A percentile compares a stretch with the other conserved stretches of the same genome.
These are phyloP conservation scores for Hetaerina titia DNA, from an alignment of 2,888 invertebrate genomes.

Conservation along the genomic window DNA sequence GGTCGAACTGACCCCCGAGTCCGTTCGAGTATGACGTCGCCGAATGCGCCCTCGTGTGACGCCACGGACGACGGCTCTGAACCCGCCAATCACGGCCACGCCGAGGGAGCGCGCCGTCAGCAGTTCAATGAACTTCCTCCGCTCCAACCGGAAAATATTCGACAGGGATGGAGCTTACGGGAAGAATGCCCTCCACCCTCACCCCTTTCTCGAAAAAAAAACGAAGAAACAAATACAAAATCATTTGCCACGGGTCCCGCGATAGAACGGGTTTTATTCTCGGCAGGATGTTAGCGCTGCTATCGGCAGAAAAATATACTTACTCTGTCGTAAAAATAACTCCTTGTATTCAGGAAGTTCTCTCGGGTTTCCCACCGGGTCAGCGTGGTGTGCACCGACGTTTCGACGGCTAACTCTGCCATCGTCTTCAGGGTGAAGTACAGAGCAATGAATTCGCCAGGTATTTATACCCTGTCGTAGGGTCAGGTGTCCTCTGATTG, in stretches of 20 bases:
- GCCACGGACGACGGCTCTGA: background rate
- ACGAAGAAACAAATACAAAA: too few relatives aligned
- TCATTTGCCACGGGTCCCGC: too few relatives aligned
- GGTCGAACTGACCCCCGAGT: constrained; percentile 2
- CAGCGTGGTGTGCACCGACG: too few relatives aligned
- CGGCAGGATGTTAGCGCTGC: background rate
- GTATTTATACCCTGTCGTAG: too few relatives aligned
- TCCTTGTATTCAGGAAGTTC: too few relatives aligned
- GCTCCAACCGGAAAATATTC: background rate
- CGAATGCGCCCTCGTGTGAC: background rate
- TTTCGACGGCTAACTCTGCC: too few relatives aligned
- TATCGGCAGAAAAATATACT: background rate
- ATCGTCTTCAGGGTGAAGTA: too few relatives aligned
- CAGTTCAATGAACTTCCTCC: constrained; percentile 14
- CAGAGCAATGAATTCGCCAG: too few relatives aligned
- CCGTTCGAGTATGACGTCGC: constrained; percentile 12
- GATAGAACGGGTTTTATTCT: background rate
- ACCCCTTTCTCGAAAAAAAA: too few relatives aligned
- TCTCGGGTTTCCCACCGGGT: too few relatives aligned
- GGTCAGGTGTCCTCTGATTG: too few relatives aligned
- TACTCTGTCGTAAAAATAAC: too few relatives aligned
- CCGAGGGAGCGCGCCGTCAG: background rate
- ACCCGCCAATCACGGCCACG: background rate
- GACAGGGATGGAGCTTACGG: background rate
- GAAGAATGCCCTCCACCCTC: background rate